Percentiles rank a stretch among this genome's conserved stretches.
These are phyloP conservation scores for Chydorus sphaericus DNA, from an alignment of 2,888 invertebrate species.

Conservation along the genomic window DNA sequence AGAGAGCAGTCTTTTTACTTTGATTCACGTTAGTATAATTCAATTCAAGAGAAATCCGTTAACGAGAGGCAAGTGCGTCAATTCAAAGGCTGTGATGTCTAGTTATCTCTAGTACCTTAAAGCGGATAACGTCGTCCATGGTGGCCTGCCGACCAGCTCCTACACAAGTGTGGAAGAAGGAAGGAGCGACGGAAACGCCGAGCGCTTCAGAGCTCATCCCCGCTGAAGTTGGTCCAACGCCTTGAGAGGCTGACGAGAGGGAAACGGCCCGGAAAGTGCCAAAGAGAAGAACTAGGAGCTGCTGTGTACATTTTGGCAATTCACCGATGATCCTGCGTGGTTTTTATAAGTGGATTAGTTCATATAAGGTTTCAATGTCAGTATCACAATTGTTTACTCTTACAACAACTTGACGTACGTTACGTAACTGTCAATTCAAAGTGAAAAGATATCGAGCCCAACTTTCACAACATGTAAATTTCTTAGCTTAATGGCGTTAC, in stretches of 20 bases:
- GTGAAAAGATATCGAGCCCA: background rate
- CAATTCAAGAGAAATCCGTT: too few relatives aligned
- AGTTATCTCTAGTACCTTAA: constrained; percentile 76
- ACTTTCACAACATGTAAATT: background rate
- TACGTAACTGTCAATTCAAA: background rate
- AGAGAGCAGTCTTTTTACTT: too few relatives aligned
- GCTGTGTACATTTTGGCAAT: constrained; percentile 77
- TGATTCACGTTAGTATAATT: too few relatives aligned
- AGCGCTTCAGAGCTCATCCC: constrained; percentile 92
- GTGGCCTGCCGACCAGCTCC: constrained; percentile 86
- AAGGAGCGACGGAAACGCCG: constrained; percentile 88
- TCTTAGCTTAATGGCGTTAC: background rate
- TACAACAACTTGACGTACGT: too few relatives aligned
- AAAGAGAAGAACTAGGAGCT: constrained; percentile 82
- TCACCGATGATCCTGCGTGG: constrained; percentile 71
- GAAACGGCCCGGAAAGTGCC: constrained; percentile 86
- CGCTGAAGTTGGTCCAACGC: constrained; percentile 71
- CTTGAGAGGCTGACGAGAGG: constrained; percentile 35
- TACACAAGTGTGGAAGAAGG: constrained; percentile 91
- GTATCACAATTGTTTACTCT: background rate
- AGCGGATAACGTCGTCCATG: constrained; percentile 88
- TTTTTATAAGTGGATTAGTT: background rate
- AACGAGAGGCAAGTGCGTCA: too few relatives aligned
- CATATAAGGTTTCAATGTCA: background rate
- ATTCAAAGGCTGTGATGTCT: too few relatives aligned